A percentile compares a stretch with the other conserved stretches of the same genome.
Conservation (phyloP, 2,797 vertebrate species). For the Notolepis coatsorum region DNA sequence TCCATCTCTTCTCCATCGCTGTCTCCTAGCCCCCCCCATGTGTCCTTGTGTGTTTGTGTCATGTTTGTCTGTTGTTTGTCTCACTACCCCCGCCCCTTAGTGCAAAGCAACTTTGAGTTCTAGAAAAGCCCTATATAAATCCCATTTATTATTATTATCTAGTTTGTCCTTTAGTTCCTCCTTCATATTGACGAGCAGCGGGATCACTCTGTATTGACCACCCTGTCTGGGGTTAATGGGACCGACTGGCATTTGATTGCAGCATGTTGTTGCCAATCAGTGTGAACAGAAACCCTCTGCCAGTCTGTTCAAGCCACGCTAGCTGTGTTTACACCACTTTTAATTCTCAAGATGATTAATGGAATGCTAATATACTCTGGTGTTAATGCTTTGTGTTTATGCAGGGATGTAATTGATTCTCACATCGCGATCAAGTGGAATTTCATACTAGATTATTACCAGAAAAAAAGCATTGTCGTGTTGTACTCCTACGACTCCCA, state of each 20-base stretch:
- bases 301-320: constrained; percentile 49
- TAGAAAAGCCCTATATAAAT: too few relatives aligned
- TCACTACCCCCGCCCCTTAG: too few relatives aligned
- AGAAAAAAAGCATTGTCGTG: constrained; percentile 31
- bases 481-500: constrained; percentile 27
- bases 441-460: constrained; percentile 72
- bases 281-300: constrained; percentile 24
- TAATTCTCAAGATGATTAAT: constrained; percentile 58
- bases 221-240: constrained; percentile 47
- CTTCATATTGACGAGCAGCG: not conserved
- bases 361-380: constrained; percentile 45
- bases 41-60: too few relatives aligned
- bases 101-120: too few relatives aligned
- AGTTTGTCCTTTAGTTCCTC: constrained; percentile 13
- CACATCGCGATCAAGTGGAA: constrained; percentile 72
- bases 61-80: too few relatives aligned
- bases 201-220: constrained; percentile 32
- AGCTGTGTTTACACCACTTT: constrained; percentile 54
- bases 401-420: constrained; percentile 68
- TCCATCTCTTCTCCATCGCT: too few relatives aligned
- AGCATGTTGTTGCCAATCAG: constrained; percentile 50
- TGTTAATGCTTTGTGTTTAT: constrained; percentile 60
- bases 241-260: constrained; percentile 48
- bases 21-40: too few relatives aligned
- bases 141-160: too few relatives aligned